Evolutionary conservation across 2,797 vertebrate species (phyloP).

Genomic region (Hapalemur alaotrensis): DNA sequence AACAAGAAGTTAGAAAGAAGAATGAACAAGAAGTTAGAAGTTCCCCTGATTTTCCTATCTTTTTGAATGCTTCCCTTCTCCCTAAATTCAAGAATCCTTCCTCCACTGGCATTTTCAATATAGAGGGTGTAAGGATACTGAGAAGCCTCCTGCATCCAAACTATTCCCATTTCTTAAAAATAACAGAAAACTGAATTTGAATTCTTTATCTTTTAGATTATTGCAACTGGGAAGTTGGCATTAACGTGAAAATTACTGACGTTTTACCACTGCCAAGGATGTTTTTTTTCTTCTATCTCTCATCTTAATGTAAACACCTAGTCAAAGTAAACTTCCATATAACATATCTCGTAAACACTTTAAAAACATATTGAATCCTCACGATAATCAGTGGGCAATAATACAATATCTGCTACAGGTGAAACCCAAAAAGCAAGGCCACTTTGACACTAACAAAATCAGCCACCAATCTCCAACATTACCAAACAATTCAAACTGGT

Average conservation of each 20-base stretch:
- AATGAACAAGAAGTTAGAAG: not conserved
- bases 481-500: not conserved
- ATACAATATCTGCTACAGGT: not conserved
- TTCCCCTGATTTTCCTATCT: not conserved
- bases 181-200: not conserved
- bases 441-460: conserved; percentile 12
- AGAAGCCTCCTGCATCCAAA: not conserved
- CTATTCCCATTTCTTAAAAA: not conserved
- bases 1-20: not conserved
- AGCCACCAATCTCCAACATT: not conserved
- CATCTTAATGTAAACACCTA: not conserved
- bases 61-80: not conserved
- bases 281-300: not conserved
- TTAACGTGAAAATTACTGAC: not conserved
- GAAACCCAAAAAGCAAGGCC: not conserved
- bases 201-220: not conserved
- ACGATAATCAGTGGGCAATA: not conserved
- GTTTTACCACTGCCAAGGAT: not conserved
- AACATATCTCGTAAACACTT: not conserved
- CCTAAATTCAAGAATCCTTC: not conserved
- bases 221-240: not conserved
- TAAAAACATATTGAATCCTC: not conserved
- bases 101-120: not conserved
- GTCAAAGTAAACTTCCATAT: not conserved
- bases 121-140: not conserved